Conservation (phyloP, 2,888 invertebrate species). For the Nymphalis urticae region DNA sequence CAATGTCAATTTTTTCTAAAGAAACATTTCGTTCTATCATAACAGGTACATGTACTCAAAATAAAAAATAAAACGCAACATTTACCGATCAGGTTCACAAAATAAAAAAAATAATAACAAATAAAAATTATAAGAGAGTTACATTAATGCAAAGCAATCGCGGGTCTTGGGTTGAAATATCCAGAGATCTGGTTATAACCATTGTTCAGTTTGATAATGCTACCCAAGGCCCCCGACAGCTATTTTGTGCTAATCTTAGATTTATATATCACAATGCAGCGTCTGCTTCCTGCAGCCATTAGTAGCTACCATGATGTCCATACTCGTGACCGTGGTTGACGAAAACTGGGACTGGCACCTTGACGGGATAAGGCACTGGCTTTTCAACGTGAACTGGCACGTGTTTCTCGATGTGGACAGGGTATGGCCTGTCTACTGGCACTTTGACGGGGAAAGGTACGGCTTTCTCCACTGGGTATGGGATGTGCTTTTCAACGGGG, state of each 20-base stretch:
- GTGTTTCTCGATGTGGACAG: slow-evolving; percentile 84
- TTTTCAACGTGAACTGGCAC: slow-evolving; percentile 85
- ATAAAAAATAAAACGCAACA: slow-evolving; percentile 59
- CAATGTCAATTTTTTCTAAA: slow-evolving; percentile 51
- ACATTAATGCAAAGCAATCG: slow-evolving; percentile 67
- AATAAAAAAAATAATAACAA: slow-evolving; percentile 66
- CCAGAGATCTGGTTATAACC: slow-evolving; percentile 53
- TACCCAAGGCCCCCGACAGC: slow-evolving; percentile 61
- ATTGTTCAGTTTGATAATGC: slow-evolving; percentile 61
- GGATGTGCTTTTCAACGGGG: slow-evolving; percentile 85
- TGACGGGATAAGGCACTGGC: slow-evolving; percentile 84
- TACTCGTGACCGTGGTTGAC: slow-evolving; percentile 77
- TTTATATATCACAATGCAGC: slow-evolving; percentile 80
- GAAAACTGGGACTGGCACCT: slow-evolving; percentile 81
- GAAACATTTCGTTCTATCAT: slow-evolving; percentile 54
- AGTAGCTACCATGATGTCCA: slow-evolving; percentile 79
- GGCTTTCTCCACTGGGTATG: slow-evolving; percentile 83
- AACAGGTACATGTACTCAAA: slow-evolving; percentile 81
- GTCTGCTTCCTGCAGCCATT: slow-evolving; percentile 79
- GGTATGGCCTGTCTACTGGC: slow-evolving; percentile 82
- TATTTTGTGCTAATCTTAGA: slow-evolving; percentile 74
- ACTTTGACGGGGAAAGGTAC: slow-evolving; percentile 81
- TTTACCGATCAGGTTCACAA: slow-evolving; percentile 62
- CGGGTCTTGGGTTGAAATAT: slow-evolving; percentile 54
- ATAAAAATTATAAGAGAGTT: slow-evolving; percentile 57